Percentiles rank a stretch among this genome's conserved stretches.
phyloP scores from a whole-genome alignment of 2,888 invertebrate species.

The Calephelis perditalis region DNA sequence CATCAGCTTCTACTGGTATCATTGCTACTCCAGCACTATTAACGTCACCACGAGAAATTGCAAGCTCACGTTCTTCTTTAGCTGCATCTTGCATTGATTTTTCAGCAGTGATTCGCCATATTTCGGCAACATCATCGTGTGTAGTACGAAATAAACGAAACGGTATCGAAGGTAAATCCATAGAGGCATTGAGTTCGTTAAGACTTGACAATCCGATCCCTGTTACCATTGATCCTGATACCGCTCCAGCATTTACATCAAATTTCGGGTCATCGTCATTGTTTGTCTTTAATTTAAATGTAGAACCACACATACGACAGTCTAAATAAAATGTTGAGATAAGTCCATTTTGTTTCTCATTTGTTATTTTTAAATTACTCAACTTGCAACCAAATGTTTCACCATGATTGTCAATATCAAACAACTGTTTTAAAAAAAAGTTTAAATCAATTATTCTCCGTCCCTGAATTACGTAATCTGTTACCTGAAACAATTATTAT shows the following conservation, averaged over 20 bases:
- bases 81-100: neutral
- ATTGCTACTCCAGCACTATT: neutral
- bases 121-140: neutral
- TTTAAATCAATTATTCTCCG: neutral
- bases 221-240: neutral
- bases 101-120: neutral
- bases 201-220: neutral
- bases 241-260: neutral
- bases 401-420: neutral
- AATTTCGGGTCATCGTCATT: neutral
- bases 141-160: neutral
- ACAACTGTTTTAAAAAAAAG: neutral
- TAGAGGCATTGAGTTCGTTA: neutral
- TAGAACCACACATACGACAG: neutral
- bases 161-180: neutral
- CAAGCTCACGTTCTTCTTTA: neutral
- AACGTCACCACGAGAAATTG: neutral
- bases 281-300: neutral
- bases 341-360: neutral
- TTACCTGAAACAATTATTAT: neutral
- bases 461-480: neutral
- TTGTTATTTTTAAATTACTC: neutral
- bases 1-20: neutral
- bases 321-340: neutral
- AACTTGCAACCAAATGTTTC: neutral